A percentile compares a stretch with the other conserved stretches of the same genome.
Evolutionary conservation across 1,140 invertebrate genomes (phyloP).

Genomic region (Plodia interpunctella): DNA sequence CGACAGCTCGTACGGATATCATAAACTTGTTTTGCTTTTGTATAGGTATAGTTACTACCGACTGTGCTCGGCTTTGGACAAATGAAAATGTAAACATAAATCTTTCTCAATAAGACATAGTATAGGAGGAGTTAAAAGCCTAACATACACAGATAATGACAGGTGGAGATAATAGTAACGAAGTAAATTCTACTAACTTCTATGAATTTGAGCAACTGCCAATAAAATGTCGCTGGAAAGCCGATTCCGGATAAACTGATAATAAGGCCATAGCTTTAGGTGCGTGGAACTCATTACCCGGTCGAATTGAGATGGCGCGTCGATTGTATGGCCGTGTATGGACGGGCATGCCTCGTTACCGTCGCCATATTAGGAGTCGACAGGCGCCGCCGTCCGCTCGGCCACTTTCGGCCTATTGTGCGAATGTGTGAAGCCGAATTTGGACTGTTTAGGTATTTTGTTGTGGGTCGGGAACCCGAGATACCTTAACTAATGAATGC

Average conservation of each 20-base stretch:
- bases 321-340: slow-evolving; percentile 29
- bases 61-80: no score
- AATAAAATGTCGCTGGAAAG: not conserved
- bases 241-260: slow-evolving; percentile 4
- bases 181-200: not conserved
- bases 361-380: slow-evolving; percentile 44
- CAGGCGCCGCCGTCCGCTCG: slow-evolving; percentile 18
- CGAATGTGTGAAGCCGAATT: slow-evolving; percentile 8
- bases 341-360: slow-evolving; percentile 32
- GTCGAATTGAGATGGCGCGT: slow-evolving; percentile 18
- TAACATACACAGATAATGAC: no score
- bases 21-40: no score
- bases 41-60: no score
- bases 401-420: slow-evolving; percentile 10
- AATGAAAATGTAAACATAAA: no score
- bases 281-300: slow-evolving; percentile 4
- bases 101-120: no score
- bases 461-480: slow-evolving; percentile 12
- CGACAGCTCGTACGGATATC: no score
- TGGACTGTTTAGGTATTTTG: not conserved
- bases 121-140: no score
- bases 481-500: slow-evolving; percentile 22
- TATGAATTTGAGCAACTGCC: not conserved
- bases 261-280: slow-evolving; percentile 6
- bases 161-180: no score